A percentile compares a stretch with the other conserved stretches of the same genome.
Conservation (phyloP, 2,888 invertebrate genomes). For the Hypomecis punctinalis region DNA sequence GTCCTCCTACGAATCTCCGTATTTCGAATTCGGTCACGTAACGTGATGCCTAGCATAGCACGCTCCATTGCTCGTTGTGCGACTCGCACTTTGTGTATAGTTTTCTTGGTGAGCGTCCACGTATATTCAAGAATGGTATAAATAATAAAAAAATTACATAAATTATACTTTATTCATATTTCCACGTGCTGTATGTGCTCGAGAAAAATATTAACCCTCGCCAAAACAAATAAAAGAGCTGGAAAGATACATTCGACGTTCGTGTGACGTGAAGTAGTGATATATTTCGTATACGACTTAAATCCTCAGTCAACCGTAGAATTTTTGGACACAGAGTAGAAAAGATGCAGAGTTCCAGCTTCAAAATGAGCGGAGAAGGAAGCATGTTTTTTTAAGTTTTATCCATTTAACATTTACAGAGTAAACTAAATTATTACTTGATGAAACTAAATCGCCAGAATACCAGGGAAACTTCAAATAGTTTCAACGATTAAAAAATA, state of each 20-base stretch:
- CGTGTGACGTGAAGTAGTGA: conserved; percentile 47
- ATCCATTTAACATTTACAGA: too few relatives aligned
- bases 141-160: conserved; percentile 1
- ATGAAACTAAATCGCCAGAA: too few relatives aligned
- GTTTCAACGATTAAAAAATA: too few relatives aligned
- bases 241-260: conserved; percentile 27
- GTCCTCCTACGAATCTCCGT: too few relatives aligned
- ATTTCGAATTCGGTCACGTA: too few relatives aligned
- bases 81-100: too few relatives aligned
- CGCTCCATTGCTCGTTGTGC: too few relatives aligned
- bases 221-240: conserved; percentile 45
- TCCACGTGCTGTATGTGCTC: conserved; percentile 4
- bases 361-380: neutral
- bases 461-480: too few relatives aligned
- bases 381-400: too few relatives aligned
- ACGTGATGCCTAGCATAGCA: too few relatives aligned
- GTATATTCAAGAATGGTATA: conserved; percentile 14
- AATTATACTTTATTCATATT: conserved; percentile 9
- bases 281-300: conserved; percentile 25
- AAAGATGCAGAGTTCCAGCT: neutral
- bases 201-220: conserved; percentile 23
- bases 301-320: conserved; percentile 16
- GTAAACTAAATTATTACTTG: too few relatives aligned
- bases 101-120: too few relatives aligned
- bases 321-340: conserved; percentile 7